A percentile compares a stretch with the other conserved stretches of the same genome.
phyloP scores from a whole-genome alignment of 2,888 invertebrate species.

The Apamea sordens region DNA sequence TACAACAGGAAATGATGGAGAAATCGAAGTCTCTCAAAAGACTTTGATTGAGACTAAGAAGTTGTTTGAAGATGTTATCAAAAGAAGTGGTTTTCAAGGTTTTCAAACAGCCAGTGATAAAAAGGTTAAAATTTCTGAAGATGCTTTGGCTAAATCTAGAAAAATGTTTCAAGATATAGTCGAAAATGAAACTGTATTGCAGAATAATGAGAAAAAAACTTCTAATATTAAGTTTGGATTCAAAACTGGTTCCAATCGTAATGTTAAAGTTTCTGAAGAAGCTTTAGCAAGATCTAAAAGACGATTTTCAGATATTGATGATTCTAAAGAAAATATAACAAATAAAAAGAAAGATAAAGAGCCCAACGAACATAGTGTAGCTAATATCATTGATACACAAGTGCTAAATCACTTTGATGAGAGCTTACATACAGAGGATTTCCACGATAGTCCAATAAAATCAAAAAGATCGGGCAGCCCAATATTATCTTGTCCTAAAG shows the following conservation, averaged over 20 bases:
- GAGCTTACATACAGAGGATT: slow-evolving; percentile 82
- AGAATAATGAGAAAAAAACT: neutral
- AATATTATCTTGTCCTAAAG: slow-evolving; percentile 83
- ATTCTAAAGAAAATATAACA: neutral
- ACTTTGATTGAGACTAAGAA: slow-evolving; percentile 73
- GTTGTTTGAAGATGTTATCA: slow-evolving; percentile 74
- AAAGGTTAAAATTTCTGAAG: slow-evolving; percentile 55
- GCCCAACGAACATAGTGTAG: slow-evolving; percentile 39
- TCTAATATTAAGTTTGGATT: slow-evolving; percentile 18
- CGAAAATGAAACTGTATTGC: neutral
- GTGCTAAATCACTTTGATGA: slow-evolving; percentile 82
- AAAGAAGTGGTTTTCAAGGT: slow-evolving; percentile 30
- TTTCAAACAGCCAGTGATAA: slow-evolving; percentile 64
- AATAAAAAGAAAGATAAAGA: slow-evolving; percentile 30
- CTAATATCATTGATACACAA: slow-evolving; percentile 80
- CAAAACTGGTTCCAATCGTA: slow-evolving; percentile 41
- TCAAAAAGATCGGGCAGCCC: slow-evolving; percentile 83
- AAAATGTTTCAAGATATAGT: slow-evolving; percentile 67
- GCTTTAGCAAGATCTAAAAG: slow-evolving; percentile 48
- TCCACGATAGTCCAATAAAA: slow-evolving; percentile 70
- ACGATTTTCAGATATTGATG: slow-evolving; percentile 51
- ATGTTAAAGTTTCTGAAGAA: slow-evolving; percentile 33
- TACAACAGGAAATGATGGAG: slow-evolving; percentile 71
- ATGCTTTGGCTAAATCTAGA: slow-evolving; percentile 67
- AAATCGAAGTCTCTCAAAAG: slow-evolving; percentile 70